Percentiles rank a stretch among this genome's conserved stretches.
phyloP scores from a whole-genome alignment of 1,140 invertebrate genomes.

The Aphelinus certus region DNA sequence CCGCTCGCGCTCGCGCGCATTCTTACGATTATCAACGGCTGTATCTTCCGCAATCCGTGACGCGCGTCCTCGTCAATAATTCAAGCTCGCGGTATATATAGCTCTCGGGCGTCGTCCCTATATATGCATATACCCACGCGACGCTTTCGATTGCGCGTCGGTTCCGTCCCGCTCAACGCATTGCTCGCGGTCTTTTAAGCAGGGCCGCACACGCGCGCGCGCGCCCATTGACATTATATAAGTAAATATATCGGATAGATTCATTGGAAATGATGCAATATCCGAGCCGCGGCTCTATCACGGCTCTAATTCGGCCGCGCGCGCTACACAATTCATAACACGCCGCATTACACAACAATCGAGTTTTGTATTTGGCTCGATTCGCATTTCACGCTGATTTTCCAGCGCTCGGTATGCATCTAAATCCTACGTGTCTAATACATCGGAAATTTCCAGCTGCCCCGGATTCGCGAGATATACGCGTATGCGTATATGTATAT shows the following conservation, averaged over 20 bases:
- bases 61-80: slow-evolving; percentile 56
- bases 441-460: no score
- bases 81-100: slow-evolving; percentile 36
- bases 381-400: no score
- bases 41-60: slow-evolving; percentile 55
- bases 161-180: background rate
- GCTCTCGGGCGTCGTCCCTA: slow-evolving; percentile 50
- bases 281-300: background rate
- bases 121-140: no score
- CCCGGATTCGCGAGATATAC: no score
- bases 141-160: slow-evolving; percentile 50
- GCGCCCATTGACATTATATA: background rate
- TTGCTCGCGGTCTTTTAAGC: background rate
- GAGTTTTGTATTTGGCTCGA: no score
- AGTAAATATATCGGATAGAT: background rate
- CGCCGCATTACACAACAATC: no score
- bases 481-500: background rate
- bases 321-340: no score
- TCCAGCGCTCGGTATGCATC: no score
- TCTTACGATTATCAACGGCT: slow-evolving; percentile 60
- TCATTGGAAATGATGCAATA: background rate
- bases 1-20: slow-evolving; percentile 50
- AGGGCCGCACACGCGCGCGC: background rate
- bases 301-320: no score
- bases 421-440: no score